Evolutionary conservation across 2,797 vertebrate genomes (phyloP).

Genomic region (Gymnopithys bicolor): DNA sequence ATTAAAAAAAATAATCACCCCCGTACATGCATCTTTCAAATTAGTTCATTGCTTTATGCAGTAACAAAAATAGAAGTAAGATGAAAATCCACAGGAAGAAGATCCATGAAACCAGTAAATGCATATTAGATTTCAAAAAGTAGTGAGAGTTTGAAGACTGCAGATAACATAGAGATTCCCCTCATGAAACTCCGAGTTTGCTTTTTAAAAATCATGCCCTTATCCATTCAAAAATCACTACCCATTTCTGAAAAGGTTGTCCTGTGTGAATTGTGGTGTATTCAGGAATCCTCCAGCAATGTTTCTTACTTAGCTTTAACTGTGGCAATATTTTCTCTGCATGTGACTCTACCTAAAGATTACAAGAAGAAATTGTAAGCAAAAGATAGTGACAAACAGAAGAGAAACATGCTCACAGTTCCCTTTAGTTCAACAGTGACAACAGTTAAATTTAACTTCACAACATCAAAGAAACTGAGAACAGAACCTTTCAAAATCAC

Average conservation of each 20-base stretch:
- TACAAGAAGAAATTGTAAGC: not conserved
- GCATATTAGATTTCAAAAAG: not conserved
- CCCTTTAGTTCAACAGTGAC: not conserved
- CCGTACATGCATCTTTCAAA: not conserved
- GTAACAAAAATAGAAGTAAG: not conserved
- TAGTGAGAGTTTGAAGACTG: not conserved
- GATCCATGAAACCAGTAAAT: not conserved
- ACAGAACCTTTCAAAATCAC: not conserved
- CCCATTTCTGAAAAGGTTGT: not conserved
- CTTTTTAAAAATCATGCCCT: not conserved
- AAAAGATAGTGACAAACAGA: not conserved
- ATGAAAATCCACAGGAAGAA: not conserved
- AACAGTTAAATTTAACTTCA: not conserved
- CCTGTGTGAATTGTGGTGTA: not conserved
- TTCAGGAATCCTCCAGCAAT: not conserved
- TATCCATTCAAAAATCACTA: not conserved
- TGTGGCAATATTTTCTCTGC: not conserved
- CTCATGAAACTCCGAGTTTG: not conserved
- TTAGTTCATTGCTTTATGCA: not conserved
- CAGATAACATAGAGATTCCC: not conserved
- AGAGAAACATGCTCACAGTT: not conserved
- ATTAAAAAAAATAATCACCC: not conserved
- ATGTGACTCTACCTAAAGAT: not conserved
- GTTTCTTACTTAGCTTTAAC: not conserved
- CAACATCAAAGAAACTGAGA: not conserved